Evolutionary conservation across 2,113 vertebrate genomes (phyloP).

Genomic region (Ceyx margarethae): DNA sequence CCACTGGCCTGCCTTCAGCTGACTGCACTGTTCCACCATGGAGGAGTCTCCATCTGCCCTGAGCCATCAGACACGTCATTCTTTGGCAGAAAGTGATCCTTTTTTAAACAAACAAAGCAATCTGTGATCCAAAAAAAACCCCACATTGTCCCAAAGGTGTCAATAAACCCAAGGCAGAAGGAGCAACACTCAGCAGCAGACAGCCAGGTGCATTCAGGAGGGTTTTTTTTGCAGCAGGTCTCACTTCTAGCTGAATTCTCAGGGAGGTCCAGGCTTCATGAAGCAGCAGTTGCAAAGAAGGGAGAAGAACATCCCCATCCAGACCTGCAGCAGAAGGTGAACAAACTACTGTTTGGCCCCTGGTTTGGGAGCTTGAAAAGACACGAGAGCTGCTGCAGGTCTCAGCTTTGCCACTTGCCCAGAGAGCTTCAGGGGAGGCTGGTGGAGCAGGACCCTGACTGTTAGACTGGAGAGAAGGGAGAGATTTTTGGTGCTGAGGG

Average conservation of each 20-base stretch:
- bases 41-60: not conserved
- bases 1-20: not conserved
- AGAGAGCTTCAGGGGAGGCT: not conserved
- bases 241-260: not conserved
- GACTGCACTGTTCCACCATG: not conserved
- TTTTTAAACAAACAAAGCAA: not conserved
- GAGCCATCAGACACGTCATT: not conserved
- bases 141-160: not conserved
- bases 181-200: not conserved
- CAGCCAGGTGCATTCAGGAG: not conserved
- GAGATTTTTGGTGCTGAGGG: too few relatives aligned
- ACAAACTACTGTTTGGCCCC: not conserved
- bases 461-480: too few relatives aligned
- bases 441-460: not conserved
- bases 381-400: not conserved
- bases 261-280: not conserved
- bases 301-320: not conserved
- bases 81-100: not conserved
- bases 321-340: not conserved
- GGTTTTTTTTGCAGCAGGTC: not conserved
- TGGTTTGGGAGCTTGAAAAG: not conserved
- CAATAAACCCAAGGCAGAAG: not conserved
- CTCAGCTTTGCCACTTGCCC: not conserved
- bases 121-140: not conserved
- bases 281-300: not conserved